A percentile compares a stretch with the other conserved stretches of the same genome.
These are phyloP conservation scores for Aratinga solstitialis DNA, from an alignment of 2,797 vertebrate species.

Conservation along the genomic window DNA sequence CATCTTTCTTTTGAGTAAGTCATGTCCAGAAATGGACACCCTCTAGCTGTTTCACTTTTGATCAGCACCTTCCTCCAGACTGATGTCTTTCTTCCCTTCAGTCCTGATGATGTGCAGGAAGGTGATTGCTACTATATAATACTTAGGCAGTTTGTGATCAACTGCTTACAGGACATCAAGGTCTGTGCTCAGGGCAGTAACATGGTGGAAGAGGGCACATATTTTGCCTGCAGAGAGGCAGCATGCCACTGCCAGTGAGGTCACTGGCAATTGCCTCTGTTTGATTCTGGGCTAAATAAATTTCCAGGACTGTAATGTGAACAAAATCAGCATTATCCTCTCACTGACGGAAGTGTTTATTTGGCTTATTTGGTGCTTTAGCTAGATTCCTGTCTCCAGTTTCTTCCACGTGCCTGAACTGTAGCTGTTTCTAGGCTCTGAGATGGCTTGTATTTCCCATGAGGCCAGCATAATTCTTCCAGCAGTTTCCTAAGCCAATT, in stretches of 20 bases:
- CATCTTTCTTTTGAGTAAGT: not conserved
- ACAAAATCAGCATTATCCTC: not conserved
- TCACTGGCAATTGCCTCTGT: fast-evolving
- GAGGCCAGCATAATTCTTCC: not conserved
- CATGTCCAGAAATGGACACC: not conserved
- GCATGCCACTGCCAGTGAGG: not conserved
- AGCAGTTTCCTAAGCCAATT: not conserved
- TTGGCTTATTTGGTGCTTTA: not conserved
- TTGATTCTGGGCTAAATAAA: not conserved
- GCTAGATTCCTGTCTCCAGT: not conserved
- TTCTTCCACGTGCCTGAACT: not conserved
- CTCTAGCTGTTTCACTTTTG: not conserved
- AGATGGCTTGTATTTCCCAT: not conserved
- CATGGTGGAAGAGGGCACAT: not conserved
- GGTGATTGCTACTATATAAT: not conserved
- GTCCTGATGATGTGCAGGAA: not conserved
- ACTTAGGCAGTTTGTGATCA: not conserved
- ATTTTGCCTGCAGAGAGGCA: not conserved
- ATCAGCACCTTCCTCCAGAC: not conserved
- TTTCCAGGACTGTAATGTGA: not conserved
- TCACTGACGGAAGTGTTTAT: not conserved
- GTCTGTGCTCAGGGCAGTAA: too few species aligned
- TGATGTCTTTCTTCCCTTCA: not conserved
- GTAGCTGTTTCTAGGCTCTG: not conserved
- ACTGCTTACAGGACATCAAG: not conserved